Evolutionary conservation across 2,797 vertebrate species (phyloP).

Genomic region (Sternarchorhynchus goeldii): DNA sequence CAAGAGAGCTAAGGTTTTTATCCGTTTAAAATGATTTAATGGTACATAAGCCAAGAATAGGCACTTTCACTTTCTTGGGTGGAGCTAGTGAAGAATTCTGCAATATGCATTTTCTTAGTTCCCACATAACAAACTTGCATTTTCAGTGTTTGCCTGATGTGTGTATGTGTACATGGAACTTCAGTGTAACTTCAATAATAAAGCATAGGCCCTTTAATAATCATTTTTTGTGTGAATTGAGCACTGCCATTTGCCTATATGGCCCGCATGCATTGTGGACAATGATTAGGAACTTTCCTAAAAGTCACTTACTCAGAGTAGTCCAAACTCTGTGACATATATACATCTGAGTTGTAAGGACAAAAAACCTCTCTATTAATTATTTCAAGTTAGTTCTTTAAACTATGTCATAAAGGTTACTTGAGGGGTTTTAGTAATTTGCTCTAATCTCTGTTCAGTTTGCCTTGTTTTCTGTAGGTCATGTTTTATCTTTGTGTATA

Average conservation of each 20-base stretch:
- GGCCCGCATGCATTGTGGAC: conserved; percentile 45
- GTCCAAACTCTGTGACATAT: conserved; percentile 11
- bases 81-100: not conserved
- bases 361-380: not conserved
- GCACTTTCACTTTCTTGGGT: conserved; percentile 14
- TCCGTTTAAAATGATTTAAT: not conserved
- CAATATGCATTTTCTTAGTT: conserved; percentile 3
- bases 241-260: conserved; percentile 52
- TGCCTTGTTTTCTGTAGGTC: conserved; percentile 37
- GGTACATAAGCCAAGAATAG: not conserved
- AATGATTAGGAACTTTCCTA: conserved; percentile 50
- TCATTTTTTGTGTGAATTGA: conserved; percentile 19
- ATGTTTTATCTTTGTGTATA: conserved; percentile 34
- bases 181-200: conserved; percentile 38
- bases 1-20: too few species aligned
- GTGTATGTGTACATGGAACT: conserved; percentile 11
- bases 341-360: conserved; percentile 11
- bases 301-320: conserved; percentile 31
- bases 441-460: conserved; percentile 20
- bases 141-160: not conserved
- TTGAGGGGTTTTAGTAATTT: not conserved
- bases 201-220: conserved; percentile 64
- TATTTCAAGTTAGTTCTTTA: conserved; percentile 7
- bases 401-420: not conserved
- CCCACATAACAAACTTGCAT: not conserved